phyloP scores from a whole-genome alignment of 2,113 vertebrate genomes.

The Tylochromis polylepis region DNA sequence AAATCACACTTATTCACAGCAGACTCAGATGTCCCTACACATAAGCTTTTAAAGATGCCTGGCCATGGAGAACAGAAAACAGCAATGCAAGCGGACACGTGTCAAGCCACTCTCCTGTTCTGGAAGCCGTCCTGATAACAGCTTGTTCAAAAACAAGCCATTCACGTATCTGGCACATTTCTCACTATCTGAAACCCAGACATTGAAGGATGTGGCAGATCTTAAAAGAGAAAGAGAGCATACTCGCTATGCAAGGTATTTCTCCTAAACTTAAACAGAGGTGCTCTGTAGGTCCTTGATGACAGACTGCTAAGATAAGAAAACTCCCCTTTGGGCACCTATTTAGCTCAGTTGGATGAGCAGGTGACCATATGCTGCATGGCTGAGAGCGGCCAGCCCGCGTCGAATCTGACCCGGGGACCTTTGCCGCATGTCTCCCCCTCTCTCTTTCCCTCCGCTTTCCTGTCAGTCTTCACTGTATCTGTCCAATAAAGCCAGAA shows the following conservation, averaged over 20 bases:
- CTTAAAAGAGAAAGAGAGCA: not conserved
- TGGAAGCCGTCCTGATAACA: not conserved
- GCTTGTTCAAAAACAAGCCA: not conserved
- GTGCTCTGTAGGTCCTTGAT: not conserved
- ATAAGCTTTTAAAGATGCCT: not conserved
- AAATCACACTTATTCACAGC: not conserved
- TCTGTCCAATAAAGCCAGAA: too few relatives aligned
- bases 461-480: too few relatives aligned
- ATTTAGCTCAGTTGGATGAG: too few relatives aligned
- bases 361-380: too few relatives aligned
- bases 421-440: too few relatives aligned
- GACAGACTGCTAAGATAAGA: not conserved
- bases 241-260: not conserved
- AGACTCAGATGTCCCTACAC: not conserved
- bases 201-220: not conserved
- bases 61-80: not conserved
- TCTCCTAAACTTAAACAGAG: not conserved
- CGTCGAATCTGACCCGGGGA: too few relatives aligned
- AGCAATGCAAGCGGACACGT: not conserved
- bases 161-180: not conserved
- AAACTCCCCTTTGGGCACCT: not conserved
- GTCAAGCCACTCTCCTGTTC: not conserved
- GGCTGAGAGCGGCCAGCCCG: too few relatives aligned
- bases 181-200: not conserved
- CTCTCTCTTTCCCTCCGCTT: too few relatives aligned